Base-by-base conservation (phyloP, 2,113 vertebrate genomes). In the Salvelinus alpinus region DNA sequence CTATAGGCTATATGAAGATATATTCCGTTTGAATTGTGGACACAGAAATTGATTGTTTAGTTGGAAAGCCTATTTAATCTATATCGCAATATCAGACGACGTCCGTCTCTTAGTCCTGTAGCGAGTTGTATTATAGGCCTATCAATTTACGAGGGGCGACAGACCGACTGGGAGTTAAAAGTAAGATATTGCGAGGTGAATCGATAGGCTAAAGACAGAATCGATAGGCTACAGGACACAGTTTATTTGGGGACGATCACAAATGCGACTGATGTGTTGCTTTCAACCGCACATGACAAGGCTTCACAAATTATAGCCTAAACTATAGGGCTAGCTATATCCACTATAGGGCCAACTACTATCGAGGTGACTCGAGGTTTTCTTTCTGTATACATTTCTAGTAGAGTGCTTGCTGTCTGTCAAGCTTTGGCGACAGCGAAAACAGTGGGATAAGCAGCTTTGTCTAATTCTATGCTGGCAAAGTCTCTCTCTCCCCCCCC, bases 391-490 rank as follows among this genome's bases (percentile, higher is more conserved):
- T 62, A 11, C 5, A 62, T 22, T 62, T 22, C n/a, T 62, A 22
- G 57, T 5, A n/a, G 59, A 62, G 16, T 13, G 59, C 51, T 54
- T 54, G 16, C 54, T 14, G 54, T 25, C 4, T 65, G 25, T 66
- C 64, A 13, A 67, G 24, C 62, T 79, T 74, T 78, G 65, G 60
- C 18, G 74, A 79, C 67, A 67, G 72, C 82, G 75, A 76, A 81
- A 79, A 57, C 68, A 80, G 69, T 11, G 74, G 57, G 73, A 84
- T 94, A 93, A 92, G 90, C 92, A 90, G 90, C 91, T 94, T 93
- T 92, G 87, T 83, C 77, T 92, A 87, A 90, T 89, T 90, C 84
- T 88, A 88, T 84, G 80, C 88, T 78, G 12, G 75, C 74, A 72
- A 79, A 65, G 80, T 74, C 81, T 69, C 84, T 77, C 84, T 59